Conservation (phyloP, 2,113 vertebrate species). For the Zingel zingel region DNA sequence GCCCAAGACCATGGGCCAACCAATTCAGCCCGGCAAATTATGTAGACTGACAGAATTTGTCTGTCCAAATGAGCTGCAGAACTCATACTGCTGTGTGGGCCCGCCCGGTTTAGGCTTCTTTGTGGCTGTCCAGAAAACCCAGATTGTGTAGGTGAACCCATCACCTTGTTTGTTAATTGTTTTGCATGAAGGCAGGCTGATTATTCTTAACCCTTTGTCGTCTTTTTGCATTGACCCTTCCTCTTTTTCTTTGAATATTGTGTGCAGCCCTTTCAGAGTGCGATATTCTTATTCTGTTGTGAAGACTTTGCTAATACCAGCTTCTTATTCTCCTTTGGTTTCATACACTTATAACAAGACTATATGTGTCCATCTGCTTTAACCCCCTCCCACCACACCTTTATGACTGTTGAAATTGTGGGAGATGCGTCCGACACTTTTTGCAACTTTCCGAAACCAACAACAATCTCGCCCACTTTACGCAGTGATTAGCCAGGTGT, state of each 20-base stretch:
- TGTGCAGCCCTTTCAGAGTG: background rate
- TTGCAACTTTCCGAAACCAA: background rate
- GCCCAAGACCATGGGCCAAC: conserved; percentile 68
- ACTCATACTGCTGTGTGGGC: conserved; percentile 33
- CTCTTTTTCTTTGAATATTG: background rate
- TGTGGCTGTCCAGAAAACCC: conserved; percentile 54
- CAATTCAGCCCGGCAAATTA: conserved; percentile 67
- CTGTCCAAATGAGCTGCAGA: conserved; percentile 69
- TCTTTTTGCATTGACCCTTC: conserved; percentile 10
- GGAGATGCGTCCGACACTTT: background rate
- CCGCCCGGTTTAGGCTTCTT: conserved; percentile 29
- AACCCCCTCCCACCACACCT: too few species aligned
- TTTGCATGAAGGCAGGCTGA: conserved; percentile 40
- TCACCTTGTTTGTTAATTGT: conserved; percentile 54
- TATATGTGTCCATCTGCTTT: background rate
- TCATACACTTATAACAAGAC: background rate
- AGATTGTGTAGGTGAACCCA: conserved; percentile 61
- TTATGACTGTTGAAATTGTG: background rate
- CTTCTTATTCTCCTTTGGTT: background rate
- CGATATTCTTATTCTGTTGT: conserved; percentile 10
- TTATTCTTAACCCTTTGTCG: conserved; percentile 47
- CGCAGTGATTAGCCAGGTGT: background rate
- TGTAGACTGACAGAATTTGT: conserved; percentile 69
- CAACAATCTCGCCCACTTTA: background rate
- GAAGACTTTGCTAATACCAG: background rate